Conservation (phyloP, 2,113 vertebrate genomes). For the Lonchura striata region DNA sequence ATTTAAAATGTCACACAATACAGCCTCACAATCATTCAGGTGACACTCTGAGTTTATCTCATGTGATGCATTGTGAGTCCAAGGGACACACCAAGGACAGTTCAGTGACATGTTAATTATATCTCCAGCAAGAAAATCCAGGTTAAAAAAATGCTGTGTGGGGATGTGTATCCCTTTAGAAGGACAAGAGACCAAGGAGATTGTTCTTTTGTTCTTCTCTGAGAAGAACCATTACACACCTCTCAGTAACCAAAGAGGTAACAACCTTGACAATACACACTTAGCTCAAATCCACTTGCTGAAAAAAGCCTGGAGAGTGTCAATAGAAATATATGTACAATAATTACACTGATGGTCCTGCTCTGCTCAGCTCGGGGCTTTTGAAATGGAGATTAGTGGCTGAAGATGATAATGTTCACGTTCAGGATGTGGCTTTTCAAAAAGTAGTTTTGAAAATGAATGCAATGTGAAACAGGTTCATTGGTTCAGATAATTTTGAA, state of each 20-base stretch:
- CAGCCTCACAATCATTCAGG: conserved; percentile 23
- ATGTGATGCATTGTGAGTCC: background rate
- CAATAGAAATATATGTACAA: background rate
- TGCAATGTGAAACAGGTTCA: background rate
- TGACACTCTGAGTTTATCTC: conserved; percentile 34
- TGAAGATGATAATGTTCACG: background rate
- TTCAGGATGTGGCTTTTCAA: background rate
- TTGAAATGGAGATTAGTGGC: conserved; percentile 14
- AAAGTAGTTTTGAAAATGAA: conserved; percentile 25
- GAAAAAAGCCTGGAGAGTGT: background rate
- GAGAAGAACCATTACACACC: background rate
- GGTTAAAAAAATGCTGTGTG: background rate
- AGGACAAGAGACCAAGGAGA: background rate
- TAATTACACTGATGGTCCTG: background rate
- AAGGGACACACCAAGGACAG: conserved; percentile 37
- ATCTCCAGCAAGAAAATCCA: conserved; percentile 10
- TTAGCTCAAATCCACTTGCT: background rate
- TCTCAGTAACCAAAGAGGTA: background rate
- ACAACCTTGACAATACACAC: conserved; percentile 12
- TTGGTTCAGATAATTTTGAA: conserved; percentile 32
- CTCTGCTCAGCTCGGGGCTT: background rate
- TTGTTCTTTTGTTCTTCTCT: background rate
- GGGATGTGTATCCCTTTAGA: background rate
- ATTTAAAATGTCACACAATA: conserved; percentile 52
- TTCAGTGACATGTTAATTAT: conserved; percentile 39